These are phyloP conservation scores for Callipepla squamata DNA, from an alignment of 2,113 vertebrate species.

Conservation along the genomic window DNA sequence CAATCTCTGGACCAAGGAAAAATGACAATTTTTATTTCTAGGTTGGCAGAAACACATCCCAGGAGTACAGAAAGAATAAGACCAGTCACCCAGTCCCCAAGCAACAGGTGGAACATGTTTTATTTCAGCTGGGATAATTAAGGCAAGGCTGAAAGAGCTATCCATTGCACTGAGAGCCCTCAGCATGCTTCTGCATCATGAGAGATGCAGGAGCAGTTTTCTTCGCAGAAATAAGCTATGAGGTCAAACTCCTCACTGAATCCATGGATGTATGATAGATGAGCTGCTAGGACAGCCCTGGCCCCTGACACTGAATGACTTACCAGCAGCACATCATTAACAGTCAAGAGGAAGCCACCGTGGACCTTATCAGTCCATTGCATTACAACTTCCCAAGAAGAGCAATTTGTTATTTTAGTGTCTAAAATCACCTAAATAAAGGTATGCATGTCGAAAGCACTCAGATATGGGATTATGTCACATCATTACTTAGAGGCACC, in stretches of 20 bases:
- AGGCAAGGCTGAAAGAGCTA: background rate
- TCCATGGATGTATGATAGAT: background rate
- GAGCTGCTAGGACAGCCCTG: background rate
- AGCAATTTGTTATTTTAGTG: background rate
- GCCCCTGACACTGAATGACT: background rate
- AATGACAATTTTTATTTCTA: background rate
- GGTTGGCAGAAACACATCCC: background rate
- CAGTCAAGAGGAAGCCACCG: background rate
- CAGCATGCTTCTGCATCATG: background rate
- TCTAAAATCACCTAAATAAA: background rate
- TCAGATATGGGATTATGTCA: background rate
- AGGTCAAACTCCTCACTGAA: background rate
- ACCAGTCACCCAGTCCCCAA: background rate
- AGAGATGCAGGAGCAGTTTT: background rate
- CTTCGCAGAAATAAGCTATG: background rate
- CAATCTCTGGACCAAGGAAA: background rate
- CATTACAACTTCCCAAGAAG: background rate
- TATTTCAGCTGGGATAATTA: background rate
- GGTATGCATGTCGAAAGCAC: background rate
- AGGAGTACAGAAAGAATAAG: background rate
- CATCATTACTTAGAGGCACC: background rate
- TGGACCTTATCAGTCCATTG: accelerated
- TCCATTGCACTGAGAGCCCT: background rate
- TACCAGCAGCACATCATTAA: background rate
- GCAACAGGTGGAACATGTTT: background rate